Evolutionary conservation across 2,888 invertebrate genomes (phyloP), one percentile per base, ranked within the genome.

Genomic region (Hemistola chrysoprasaria): DNA sequence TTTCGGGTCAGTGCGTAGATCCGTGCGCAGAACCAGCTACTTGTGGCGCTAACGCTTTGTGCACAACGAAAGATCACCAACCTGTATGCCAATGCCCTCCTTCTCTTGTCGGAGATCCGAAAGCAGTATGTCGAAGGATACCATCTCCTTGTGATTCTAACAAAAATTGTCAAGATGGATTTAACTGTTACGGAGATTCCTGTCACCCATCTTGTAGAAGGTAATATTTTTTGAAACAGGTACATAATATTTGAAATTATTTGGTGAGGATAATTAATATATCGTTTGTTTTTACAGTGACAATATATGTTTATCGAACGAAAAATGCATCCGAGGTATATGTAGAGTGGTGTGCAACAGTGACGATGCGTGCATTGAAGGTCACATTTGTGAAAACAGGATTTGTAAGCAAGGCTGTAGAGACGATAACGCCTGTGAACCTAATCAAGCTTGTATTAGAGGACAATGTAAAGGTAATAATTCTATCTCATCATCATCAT

Each of bases 291-390:
- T 28, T 85, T 90, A 50, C 73, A 95, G 95, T 54, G 95, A 97
- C 71, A 91, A 90, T 27, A 93, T 95, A 59, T 97, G 97, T 67
- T 82, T 97, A 50, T 92, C 94, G 8, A 95, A 96, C 65, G 97
- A 97, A 78, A 92, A 95, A 56, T 97, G 97, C 73, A 92, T 96
- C 52, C 91, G 92, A 38, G 96, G 95, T 27, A 91, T 94, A 35
- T 97, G 97, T 66, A 93, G 95, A 75, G 90, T 94, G 1, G 93
- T 97, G 20, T 97, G 97, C 68, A 97, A 96, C 68, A 95, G 93
- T 35, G 97, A 97, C 71, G 91, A 93, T 7, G 93, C 94, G 44
- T 97, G 97, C 65, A 92, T 92, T 9, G 88, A 91, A 7, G 93
- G 95, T 53, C 95, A 96, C 77, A 96, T 97, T 59, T 97, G 97